These are phyloP conservation scores for Plectus sambesii DNA, from an alignment of 1,140 invertebrate genomes.

Conservation along the genomic window DNA sequence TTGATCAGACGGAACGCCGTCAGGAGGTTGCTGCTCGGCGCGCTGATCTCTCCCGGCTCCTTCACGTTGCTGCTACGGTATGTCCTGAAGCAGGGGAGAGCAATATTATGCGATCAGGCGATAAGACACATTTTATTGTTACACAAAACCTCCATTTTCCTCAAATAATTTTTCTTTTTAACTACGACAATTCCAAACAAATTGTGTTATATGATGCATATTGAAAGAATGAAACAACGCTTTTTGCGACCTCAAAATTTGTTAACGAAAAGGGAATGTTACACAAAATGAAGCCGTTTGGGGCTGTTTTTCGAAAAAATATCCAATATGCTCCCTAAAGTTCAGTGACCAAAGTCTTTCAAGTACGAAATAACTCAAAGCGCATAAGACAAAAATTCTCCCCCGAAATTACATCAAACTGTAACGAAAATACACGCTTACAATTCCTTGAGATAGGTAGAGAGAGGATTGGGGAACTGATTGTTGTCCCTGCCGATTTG, in stretches of 20 bases:
- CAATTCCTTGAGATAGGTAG: slow-evolving; percentile 96
- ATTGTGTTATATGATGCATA: neutral
- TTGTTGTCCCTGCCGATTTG: slow-evolving; percentile 77
- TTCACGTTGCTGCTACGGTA: slow-evolving; percentile 94
- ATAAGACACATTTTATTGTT: neutral
- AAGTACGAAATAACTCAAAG: no score
- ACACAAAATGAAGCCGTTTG: neutral
- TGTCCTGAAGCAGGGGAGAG: slow-evolving; percentile 57
- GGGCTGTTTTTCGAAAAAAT: no score
- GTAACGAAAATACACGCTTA: slow-evolving; percentile 51
- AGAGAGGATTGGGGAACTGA: slow-evolving; percentile 79
- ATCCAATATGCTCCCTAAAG: no score
- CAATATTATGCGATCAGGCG: slow-evolving; percentile 1
- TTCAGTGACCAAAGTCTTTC: no score
- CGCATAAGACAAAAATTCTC: neutral
- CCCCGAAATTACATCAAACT: slow-evolving; percentile 1
- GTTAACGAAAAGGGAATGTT: slow-evolving; percentile 4
- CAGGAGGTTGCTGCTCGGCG: slow-evolving; percentile 87
- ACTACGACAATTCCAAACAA: slow-evolving; percentile 2
- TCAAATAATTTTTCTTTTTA: no score
- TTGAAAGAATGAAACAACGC: neutral
- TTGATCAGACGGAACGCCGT: slow-evolving; percentile 94
- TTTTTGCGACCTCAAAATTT: no score
- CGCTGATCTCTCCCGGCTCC: slow-evolving; percentile 86
- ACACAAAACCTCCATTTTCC: no score